Evolutionary conservation across 2,797 vertebrate genomes (phyloP).

Genomic region (Microctenopoma stevenorrisi): DNA sequence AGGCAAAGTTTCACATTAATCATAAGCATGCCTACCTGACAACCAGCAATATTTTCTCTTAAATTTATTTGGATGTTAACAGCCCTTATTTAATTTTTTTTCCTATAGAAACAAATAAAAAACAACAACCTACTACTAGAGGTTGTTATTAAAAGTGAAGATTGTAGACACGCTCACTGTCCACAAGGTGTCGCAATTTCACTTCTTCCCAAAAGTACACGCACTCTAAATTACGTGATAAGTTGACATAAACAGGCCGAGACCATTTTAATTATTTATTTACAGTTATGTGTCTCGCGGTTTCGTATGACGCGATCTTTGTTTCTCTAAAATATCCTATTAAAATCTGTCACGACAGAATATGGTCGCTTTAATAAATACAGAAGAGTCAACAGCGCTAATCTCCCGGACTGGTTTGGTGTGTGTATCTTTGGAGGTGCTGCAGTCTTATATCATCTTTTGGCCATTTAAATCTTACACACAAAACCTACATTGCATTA

Average conservation of each 20-base stretch:
- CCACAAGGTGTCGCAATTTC: conserved; percentile 54
- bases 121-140: no score
- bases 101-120: no score
- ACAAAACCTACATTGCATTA: conserved; percentile 20
- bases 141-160: no score
- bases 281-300: no score
- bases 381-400: conserved; percentile 57
- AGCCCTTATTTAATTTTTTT: no score
- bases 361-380: conserved; percentile 28
- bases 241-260: no score
- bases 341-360: conserved; percentile 37
- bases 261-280: no score
- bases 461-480: conserved; percentile 47
- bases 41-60: not conserved
- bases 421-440: conserved; percentile 73
- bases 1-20: not conserved
- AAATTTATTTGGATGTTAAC: no score
- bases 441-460: conserved; percentile 24
- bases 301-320: no score
- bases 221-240: no score
- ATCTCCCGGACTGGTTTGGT: conserved; percentile 74
- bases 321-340: not conserved
- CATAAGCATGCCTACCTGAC: not conserved
- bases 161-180: not conserved
- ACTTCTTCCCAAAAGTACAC: not conserved